Conservation (phyloP, 2,888 invertebrate genomes). For the Phanerotoma sp. region DNA sequence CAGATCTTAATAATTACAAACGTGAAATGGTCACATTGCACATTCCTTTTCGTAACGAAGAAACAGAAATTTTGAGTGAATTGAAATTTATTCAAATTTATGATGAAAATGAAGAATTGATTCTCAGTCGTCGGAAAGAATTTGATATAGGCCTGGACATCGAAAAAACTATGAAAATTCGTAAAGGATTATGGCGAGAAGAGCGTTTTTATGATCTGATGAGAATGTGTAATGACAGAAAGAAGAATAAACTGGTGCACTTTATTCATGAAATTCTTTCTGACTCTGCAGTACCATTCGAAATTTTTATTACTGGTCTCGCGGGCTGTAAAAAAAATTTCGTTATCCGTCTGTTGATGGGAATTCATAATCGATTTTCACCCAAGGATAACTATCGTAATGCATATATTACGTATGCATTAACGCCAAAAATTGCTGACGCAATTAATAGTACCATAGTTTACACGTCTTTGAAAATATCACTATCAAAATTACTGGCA, state of each 20-base stretch:
- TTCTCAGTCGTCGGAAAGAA: constrained; percentile 42
- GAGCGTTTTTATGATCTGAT: no score
- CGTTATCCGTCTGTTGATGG: constrained; percentile 50
- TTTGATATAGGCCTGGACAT: constrained; percentile 38
- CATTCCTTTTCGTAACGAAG: neutral
- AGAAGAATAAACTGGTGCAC: no score
- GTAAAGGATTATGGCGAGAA: no score
- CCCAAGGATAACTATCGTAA: constrained; percentile 46
- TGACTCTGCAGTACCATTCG: no score
- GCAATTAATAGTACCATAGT: neutral
- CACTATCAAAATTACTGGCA: no score
- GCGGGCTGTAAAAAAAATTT: constrained; percentile 48
- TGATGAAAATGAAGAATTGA: constrained; percentile 43
- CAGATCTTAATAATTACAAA: neutral
- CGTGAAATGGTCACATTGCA: neutral
- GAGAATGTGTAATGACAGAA: no score
- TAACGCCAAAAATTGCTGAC: constrained; percentile 15
- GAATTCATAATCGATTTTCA: constrained; percentile 51
- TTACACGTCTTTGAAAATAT: no score
- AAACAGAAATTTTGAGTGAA: neutral
- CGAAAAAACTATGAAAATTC: constrained; percentile 25
- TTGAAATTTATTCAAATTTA: constrained; percentile 44
- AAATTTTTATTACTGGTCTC: constrained; percentile 37
- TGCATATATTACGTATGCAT: constrained; percentile 46
- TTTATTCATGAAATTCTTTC: no score